phyloP scores from a whole-genome alignment of 2,888 invertebrate species.

The Lathronympha strigana region DNA sequence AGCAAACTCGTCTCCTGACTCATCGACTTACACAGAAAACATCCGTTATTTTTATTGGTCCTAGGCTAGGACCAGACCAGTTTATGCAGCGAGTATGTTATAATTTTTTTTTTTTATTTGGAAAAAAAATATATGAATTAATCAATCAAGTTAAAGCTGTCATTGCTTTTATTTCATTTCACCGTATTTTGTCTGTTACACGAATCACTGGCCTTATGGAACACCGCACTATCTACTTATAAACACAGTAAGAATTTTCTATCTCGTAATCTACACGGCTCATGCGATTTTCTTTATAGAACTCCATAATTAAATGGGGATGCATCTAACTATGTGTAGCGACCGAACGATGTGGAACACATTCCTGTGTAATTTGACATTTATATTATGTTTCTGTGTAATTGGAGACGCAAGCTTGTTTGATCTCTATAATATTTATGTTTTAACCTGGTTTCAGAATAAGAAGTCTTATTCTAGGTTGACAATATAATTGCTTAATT shows the following conservation, averaged over 20 bases:
- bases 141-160: no score
- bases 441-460: no score
- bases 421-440: no score
- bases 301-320: slow-evolving; percentile 24
- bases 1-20: slow-evolving; percentile 19
- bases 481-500: no score
- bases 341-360: slow-evolving; percentile 2
- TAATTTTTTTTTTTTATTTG: no score
- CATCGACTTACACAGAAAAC: slow-evolving; percentile 11
- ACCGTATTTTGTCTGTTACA: no score
- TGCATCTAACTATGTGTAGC: slow-evolving; percentile 6
- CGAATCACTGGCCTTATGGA: no score
- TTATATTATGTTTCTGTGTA: slow-evolving; percentile 9
- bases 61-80: no score
- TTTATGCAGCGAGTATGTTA: no score
- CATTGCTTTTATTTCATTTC: no score
- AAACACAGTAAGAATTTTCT: slow-evolving; percentile 21
- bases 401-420: neutral
- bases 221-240: neutral
- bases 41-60: neutral
- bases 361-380: slow-evolving; percentile 9
- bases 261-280: slow-evolving; percentile 25
- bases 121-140: no score
- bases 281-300: slow-evolving; percentile 13
- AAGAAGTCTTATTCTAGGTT: no score